Base-by-base conservation (phyloP, 2,888 invertebrate genomes). In the Therioaphis trifolii region DNA sequence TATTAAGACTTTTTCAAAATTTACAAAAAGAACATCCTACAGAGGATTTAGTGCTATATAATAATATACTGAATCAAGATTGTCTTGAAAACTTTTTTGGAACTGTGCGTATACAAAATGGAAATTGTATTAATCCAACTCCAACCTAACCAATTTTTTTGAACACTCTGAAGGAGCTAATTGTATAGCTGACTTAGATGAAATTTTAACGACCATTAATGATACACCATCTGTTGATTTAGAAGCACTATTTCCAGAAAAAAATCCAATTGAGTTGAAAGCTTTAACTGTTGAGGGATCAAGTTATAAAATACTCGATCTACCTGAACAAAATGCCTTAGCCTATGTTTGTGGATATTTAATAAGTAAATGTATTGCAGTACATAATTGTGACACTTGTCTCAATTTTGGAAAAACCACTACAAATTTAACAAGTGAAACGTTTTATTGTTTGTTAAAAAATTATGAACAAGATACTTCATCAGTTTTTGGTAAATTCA, bases 301-400 rank as follows among this genome's bases (percentile, higher is more conserved):
- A n/a, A n/a, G n/a, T 18, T 66, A 66, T 35, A 66, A 35, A 35
- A 2, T 2, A 18, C 15, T 35, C 18, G n/a, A 66, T 66, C 18
- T 66, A 18, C 35, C 63, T 29, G 18, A 66, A 66, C 35, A 66
- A 66, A 66, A 66, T 66, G 63, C 63, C 11, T 7, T 35, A n/a
- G 11, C 5, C 7, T 66, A 18, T 18, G 35, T 35, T 29, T 66
- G 63, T 66, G 29, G 18, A 35, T 35, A 66, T n/a, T 66, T 66
- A 9, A 66, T 35, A 18, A 21, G 18, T 18, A 29, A 66, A 35
- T 66, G 63, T n/a, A 35, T 66, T 35, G 35, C 29, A 35, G 35
- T 66, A n/a, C 66, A 66, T n/a, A 35, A 66, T 15, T 66, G n/a
- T 12, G 7, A 35, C 35, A 66, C 11, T 18, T 66, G 66, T 40